These are phyloP conservation scores for Drosophila kanapiae DNA, from an alignment of 1,140 invertebrate species.

Conservation along the genomic window DNA sequence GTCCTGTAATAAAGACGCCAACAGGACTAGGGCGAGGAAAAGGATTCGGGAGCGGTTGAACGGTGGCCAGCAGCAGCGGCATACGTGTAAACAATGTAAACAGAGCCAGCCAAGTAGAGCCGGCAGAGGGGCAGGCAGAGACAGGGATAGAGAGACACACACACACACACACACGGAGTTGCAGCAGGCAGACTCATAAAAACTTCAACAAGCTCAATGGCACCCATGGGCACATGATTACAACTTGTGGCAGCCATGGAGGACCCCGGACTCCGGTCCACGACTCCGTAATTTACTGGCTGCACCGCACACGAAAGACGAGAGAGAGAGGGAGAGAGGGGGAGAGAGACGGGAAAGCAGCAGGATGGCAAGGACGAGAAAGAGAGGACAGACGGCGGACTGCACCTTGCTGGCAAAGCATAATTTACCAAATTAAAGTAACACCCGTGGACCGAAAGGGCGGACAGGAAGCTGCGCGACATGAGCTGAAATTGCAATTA, in stretches of 20 bases:
- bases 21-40: constrained; percentile 25
- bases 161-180: constrained; percentile 33
- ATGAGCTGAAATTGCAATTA: constrained; percentile 72
- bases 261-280: constrained; percentile 39
- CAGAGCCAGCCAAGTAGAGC: constrained; percentile 1
- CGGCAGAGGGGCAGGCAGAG: not conserved
- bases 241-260: constrained; percentile 68
- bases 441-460: constrained; percentile 22
- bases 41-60: constrained; percentile 34
- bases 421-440: constrained; percentile 80
- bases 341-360: constrained; percentile 11
- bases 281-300: constrained; percentile 58
- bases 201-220: constrained; percentile 80
- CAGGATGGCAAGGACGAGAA: not conserved
- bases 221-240: constrained; percentile 77
- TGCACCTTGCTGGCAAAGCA: constrained; percentile 72
- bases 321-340: not conserved
- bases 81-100: constrained; percentile 78
- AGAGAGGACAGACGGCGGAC: constrained; percentile 7
- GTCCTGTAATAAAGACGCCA: constrained; percentile 78
- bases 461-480: constrained; percentile 43
- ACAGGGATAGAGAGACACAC: not conserved
- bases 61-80: constrained; percentile 51
- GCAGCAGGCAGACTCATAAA: constrained; percentile 75
- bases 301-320: constrained; percentile 37